phyloP scores from a whole-genome alignment of 2,888 invertebrate genomes.

The Trachelus stipa region DNA sequence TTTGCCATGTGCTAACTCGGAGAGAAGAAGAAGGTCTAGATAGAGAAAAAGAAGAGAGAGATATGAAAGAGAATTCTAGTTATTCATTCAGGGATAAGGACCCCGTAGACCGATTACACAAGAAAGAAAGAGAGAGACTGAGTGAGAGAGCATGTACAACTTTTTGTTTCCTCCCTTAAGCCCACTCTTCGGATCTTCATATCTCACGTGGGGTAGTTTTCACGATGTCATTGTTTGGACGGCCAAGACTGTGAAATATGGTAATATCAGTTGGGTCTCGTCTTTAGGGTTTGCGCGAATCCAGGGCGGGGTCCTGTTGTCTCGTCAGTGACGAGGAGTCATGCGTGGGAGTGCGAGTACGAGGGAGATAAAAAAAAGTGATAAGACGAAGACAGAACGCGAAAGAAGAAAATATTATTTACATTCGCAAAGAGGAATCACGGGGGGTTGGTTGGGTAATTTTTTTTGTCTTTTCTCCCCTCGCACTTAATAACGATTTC shows the following conservation, averaged over 20 bases:
- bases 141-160: neutral
- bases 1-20: neutral
- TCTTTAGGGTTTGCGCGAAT: neutral
- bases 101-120: too few species aligned
- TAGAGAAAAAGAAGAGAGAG: slow-evolving; percentile 20
- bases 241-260: neutral
- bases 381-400: neutral
- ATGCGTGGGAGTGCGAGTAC: neutral
- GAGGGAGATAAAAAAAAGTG: neutral
- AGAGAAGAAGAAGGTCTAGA: slow-evolving; percentile 11
- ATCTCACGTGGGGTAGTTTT: neutral
- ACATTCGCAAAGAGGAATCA: neutral
- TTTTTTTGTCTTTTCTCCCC: neutral
- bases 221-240: neutral
- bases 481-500: neutral
- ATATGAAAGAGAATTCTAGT: neutral
- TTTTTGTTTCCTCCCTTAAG: neutral
- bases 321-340: neutral
- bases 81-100: too few species aligned
- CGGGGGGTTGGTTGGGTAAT: neutral
- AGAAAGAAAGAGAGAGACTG: slow-evolving; percentile 4
- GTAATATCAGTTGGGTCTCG: neutral
- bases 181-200: neutral
- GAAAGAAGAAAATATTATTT: neutral
- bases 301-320: neutral